phyloP scores from a whole-genome alignment of 2,888 invertebrate genomes.

The Cheilosia vulpina region DNA sequence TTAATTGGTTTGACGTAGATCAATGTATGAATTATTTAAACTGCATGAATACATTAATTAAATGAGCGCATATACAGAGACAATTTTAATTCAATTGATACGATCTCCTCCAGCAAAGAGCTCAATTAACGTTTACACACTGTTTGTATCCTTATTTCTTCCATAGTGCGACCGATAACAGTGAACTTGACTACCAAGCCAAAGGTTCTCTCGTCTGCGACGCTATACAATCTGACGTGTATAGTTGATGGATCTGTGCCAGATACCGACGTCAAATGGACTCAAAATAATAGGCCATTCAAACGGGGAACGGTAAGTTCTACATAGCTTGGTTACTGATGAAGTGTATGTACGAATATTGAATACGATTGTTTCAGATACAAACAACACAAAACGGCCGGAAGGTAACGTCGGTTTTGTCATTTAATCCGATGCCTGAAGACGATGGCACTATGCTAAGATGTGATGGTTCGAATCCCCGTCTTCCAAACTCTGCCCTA shows the following conservation, averaged over 20 bases:
- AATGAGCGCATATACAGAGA: slow-evolving; percentile 14
- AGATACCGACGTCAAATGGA: slow-evolving; percentile 93
- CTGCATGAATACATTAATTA: slow-evolving; percentile 50
- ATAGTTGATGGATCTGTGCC: slow-evolving; percentile 94
- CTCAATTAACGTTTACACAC: slow-evolving; percentile 23
- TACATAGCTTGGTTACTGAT: not conserved
- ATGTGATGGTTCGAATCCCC: slow-evolving; percentile 93
- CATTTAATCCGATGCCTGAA: slow-evolving; percentile 92
- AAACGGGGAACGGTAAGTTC: slow-evolving; percentile 89
- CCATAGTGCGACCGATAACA: slow-evolving; percentile 92
- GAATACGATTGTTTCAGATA: slow-evolving; percentile 83
- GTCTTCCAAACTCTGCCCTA: slow-evolving; percentile 89
- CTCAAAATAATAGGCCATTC: slow-evolving; percentile 91
- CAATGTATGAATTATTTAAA: slow-evolving; percentile 50
- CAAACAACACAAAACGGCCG: slow-evolving; percentile 88
- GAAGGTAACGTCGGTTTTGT: slow-evolving; percentile 90
- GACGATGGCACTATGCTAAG: slow-evolving; percentile 93
- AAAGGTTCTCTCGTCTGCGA: slow-evolving; percentile 90
- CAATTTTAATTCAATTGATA: slow-evolving; percentile 45
- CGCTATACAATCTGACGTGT: slow-evolving; percentile 91
- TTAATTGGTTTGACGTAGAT: slow-evolving; percentile 57
- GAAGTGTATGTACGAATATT: not conserved
- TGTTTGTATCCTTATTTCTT: slow-evolving; percentile 43
- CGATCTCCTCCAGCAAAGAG: not conserved
- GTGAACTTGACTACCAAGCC: slow-evolving; percentile 92